Evolutionary conservation across 2,888 invertebrate species (phyloP), one percentile per base, ranked within the genome.

Genomic region (Tryphoninae sp.): DNA sequence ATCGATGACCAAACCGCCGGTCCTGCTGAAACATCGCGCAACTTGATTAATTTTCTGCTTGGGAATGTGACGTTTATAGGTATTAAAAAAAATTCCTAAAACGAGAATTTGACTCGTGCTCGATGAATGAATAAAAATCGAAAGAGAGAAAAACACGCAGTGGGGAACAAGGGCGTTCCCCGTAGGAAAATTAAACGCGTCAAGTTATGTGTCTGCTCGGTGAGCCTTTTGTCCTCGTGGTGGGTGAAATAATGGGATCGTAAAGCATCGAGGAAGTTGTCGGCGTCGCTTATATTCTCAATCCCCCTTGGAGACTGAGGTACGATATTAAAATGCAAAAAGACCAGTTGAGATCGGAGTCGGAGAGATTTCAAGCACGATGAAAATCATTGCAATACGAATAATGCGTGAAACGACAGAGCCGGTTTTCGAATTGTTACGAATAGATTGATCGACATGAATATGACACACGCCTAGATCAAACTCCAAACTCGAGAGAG

Each of bases 201-300:
- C 77, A 71, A 85, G 83, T 85, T 84, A 86, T 87, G 87, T 81
- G 85, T 84, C 86, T 87, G 76, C 80, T 67, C 61, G 55, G 73
- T 81, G 73, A 62, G 77, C 45, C 75, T 79, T 83, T 78, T 76
- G 80, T 75, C 78, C 78, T 83, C 83, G 73, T 67, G 67, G 85
- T 84, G 85, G 69, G 76, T 85, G 84, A 86, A 85, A 86, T 85
- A 83, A 85, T 86, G 76, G 84, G 84, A 85, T 85, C 88, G 71
- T 88, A 87, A 87, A 86, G 83, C 83, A 84, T 49, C 16, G 33
- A 49, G 76, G 75, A 76, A 79, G 65, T 71, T 19, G 22, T 67
- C 73, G 61, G 69, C 64, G 65, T 33, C 69, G 71, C 62, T 40
- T 65, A 33, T 51, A 65, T 55, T 55, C 19, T 55, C 59, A 49